phyloP scores from a whole-genome alignment of 1,140 invertebrate genomes.

The Bombus picipes region DNA sequence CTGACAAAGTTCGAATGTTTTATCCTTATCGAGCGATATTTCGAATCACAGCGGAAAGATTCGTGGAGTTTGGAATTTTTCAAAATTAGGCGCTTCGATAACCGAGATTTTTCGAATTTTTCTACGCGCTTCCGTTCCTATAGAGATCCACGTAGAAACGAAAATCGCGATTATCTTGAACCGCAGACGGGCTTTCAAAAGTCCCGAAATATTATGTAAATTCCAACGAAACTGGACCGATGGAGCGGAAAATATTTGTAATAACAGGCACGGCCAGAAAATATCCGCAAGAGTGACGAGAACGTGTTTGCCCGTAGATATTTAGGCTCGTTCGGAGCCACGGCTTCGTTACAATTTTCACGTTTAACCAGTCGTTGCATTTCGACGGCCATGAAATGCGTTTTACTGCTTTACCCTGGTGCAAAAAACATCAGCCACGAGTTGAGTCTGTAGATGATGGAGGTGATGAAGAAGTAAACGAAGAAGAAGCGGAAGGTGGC shows the following conservation, averaged over 20 bases:
- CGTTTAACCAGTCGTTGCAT: constrained; percentile 56
- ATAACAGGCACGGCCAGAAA: background rate
- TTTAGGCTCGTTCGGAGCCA: background rate
- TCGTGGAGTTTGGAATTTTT: no score
- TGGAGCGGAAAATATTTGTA: background rate
- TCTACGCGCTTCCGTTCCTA: fast-evolving
- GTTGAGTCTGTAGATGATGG: constrained; percentile 57
- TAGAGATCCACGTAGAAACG: no score
- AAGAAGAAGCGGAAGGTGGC: constrained; percentile 58
- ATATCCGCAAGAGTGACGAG: no score
- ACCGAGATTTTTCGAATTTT: no score
- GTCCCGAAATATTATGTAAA: background rate
- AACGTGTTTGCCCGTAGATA: background rate
- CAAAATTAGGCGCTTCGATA: no score
- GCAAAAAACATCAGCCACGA: constrained; percentile 55
- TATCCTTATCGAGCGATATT: no score
- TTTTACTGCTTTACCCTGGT: constrained; percentile 61
- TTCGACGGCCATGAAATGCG: constrained; percentile 62
- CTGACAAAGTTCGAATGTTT: no score
- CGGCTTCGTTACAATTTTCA: constrained; percentile 59
- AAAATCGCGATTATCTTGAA: background rate
- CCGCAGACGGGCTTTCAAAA: background rate
- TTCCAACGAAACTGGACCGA: background rate
- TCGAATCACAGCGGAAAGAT: no score
- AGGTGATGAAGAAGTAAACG: constrained; percentile 68